Evolutionary conservation across 2,113 vertebrate species (phyloP), one percentile per base, ranked within the genome.

Genomic region (Cottus gobio): DNA sequence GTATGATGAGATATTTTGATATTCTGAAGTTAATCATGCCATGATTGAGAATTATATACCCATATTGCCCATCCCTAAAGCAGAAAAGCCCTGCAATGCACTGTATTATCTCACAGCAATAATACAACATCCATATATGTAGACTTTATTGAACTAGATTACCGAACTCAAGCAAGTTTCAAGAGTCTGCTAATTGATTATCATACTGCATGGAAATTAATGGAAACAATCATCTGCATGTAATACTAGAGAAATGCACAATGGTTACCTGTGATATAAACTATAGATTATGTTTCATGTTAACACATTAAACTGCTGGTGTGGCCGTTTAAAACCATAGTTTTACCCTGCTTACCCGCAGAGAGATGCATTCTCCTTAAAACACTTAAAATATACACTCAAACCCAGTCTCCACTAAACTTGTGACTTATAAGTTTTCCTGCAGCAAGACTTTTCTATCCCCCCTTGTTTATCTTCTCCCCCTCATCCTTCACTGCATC

Each of bases 391-490:
- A 50, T 37, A 75, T n/a, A 36, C 44, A 26, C 24, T 22, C 20
- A 50, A 75, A 75, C 7, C n/a, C n/a, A n/a, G n/a, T 36, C 1
- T 70, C 15, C 15, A 16, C 22, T 57, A 81, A 69, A 85, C 44
- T 79, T 71, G 39, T 28, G 7, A 28, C 22, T 56, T 3, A 44
- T 18, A 89, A 71, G 24, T 88, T 77, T 84, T 73, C 60, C 62
- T 62, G 28, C n/a, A 37, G 69, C 16, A 65, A 64, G 37, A 74
- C 30, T 73, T 79, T 24, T 77, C 54, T 48, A 48, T 70, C 63
- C 39, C 3, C 24, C 30, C 42, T 57, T 80, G 58, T 86, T 85
- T 80, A 82, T 85, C 66, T 72, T 58, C 61, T 24, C 39, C 30
- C 78, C 48, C 37, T 70, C 80, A 75, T 88, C 44, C 31, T 12